Conservation (phyloP, 2,113 vertebrate genomes). For the Platycercus adscitus region DNA sequence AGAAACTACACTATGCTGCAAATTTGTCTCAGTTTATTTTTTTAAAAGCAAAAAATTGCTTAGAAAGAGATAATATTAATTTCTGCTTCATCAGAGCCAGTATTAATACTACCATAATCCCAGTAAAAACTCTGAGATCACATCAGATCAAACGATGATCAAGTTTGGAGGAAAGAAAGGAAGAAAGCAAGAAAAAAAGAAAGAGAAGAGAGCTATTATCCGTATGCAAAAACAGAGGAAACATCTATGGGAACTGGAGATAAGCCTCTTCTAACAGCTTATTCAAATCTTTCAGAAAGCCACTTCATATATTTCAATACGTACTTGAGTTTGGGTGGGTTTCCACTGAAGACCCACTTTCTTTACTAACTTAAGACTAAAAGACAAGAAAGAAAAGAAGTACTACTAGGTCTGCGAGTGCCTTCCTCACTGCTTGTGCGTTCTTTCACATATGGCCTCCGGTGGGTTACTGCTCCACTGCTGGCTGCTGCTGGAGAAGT, state of each 20-base stretch:
- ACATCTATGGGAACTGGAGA: conserved; percentile 26
- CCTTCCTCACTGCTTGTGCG: background rate
- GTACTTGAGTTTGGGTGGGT: background rate
- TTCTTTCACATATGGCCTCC: background rate
- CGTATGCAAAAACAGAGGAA: background rate
- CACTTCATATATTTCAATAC: background rate
- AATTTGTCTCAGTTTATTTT: conserved; percentile 27
- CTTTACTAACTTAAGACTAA: background rate
- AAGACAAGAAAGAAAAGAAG: background rate
- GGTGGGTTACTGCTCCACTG: background rate
- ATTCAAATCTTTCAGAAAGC: conserved; percentile 8
- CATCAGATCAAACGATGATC: background rate
- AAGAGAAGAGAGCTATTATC: background rate
- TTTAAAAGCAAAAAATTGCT: background rate
- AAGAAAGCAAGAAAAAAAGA: background rate
- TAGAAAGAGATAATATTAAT: background rate
- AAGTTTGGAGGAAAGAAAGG: background rate
- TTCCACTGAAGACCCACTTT: background rate
- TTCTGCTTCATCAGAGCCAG: background rate
- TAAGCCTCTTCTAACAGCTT: conserved; percentile 3
- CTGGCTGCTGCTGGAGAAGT: background rate
- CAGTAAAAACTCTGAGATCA: background rate
- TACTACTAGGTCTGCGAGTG: background rate
- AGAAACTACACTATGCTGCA: background rate
- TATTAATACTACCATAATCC: background rate